Conservation (phyloP, 1,140 invertebrate genomes). For the Lerema accius region DNA sequence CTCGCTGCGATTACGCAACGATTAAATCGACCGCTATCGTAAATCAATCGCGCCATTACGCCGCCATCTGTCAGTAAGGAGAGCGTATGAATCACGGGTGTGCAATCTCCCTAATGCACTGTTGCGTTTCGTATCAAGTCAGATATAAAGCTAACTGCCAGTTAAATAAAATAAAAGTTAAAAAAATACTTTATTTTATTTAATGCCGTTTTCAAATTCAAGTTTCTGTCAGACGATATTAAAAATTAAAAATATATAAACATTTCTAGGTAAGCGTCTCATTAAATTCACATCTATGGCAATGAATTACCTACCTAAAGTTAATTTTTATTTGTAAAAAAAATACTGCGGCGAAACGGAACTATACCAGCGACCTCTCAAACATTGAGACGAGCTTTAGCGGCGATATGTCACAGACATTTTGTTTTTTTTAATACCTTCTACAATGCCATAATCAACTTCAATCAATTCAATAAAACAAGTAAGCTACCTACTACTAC, state of each 20-base stretch:
- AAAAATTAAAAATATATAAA: too few species aligned
- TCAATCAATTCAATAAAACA: conserved; percentile 33
- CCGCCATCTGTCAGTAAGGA: conserved; percentile 65
- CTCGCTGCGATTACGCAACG: conserved; percentile 52
- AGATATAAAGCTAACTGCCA: too few species aligned
- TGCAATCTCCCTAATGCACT: neutral
- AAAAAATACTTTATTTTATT: too few species aligned
- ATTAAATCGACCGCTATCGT: conserved; percentile 58
- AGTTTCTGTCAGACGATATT: too few species aligned
- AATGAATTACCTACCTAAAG: too few species aligned
- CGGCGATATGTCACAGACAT: conserved; percentile 26
- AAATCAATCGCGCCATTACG: conserved; percentile 66
- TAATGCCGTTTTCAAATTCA: too few species aligned
- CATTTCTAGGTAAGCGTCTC: too few species aligned
- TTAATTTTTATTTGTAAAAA: too few species aligned
- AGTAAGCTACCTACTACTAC: too few species aligned
- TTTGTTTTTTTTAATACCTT: conserved; percentile 38
- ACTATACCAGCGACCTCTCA: conserved; percentile 18
- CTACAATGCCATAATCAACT: conserved; percentile 46
- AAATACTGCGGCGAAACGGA: too few species aligned
- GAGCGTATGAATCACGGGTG: conserved; percentile 62
- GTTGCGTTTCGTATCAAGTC: neutral
- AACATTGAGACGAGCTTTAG: conserved; percentile 35
- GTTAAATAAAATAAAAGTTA: too few species aligned
- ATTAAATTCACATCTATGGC: too few species aligned